Percentiles rank a stretch among this genome's conserved stretches.
Evolutionary conservation across 2,888 invertebrate species (phyloP).

Genomic region (Alsophila aescularia): DNA sequence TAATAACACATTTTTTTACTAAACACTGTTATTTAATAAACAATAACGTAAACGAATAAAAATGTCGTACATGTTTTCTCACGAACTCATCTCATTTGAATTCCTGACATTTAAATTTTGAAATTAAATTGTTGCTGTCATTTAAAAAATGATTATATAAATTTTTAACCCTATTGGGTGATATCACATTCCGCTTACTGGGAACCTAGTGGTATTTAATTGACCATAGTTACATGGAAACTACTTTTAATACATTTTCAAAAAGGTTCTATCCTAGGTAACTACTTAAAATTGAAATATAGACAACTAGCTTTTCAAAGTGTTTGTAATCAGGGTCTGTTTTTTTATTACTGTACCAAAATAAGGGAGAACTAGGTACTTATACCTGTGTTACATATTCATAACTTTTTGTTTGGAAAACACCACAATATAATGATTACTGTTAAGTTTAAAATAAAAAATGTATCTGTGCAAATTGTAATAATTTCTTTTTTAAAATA

Average conservation of each 20-base stretch:
- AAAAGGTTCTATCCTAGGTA: neutral
- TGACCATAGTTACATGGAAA: slow-evolving; percentile 7
- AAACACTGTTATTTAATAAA: no score
- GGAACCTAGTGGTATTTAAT: slow-evolving; percentile 8
- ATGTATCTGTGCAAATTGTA: slow-evolving; percentile 29
- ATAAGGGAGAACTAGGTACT: no score
- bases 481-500: slow-evolving; percentile 30
- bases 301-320: no score
- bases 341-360: no score
- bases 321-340: no score
- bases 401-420: slow-evolving; percentile 27
- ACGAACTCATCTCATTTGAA: slow-evolving; percentile 3
- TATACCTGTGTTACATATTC: no score
- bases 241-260: neutral
- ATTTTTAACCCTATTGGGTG: neutral
- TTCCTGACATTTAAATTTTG: slow-evolving; percentile 11
- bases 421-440: slow-evolving; percentile 21
- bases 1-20: no score
- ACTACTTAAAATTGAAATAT: no score
- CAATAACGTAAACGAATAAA: neutral
- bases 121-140: neutral
- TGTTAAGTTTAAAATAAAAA: slow-evolving; percentile 32
- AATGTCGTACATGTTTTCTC: neutral
- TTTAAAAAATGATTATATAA: slow-evolving; percentile 5
- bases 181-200: slow-evolving; percentile 8